Conservation (phyloP, 1,140 invertebrate species). For the Pemphigus obesinymphae region DNA sequence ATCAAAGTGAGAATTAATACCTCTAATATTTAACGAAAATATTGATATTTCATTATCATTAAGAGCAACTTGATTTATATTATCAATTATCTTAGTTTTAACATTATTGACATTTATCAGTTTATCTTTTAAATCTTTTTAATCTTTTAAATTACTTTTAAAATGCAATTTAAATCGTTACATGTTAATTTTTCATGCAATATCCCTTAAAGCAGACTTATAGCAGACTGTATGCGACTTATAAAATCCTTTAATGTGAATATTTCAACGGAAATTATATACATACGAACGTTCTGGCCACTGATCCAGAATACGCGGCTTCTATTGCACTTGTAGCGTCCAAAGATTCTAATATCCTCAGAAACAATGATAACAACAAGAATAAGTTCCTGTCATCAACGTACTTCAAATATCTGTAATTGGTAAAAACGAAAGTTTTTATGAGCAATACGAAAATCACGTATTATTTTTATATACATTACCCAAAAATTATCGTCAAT, state of each 20-base stretch:
- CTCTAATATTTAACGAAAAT: background rate
- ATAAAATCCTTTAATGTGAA: background rate
- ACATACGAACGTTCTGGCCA: conserved; percentile 62
- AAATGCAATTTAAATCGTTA: too few relatives aligned
- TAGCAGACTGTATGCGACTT: too few relatives aligned
- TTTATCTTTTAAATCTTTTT: too few relatives aligned
- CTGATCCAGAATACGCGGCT: conserved; percentile 58
- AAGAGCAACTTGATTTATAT: too few relatives aligned
- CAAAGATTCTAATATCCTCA: conserved; percentile 60
- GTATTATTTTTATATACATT: conserved; percentile 39
- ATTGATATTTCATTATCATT: too few relatives aligned
- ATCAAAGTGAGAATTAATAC: background rate
- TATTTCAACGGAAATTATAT: background rate
- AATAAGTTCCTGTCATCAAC: conserved; percentile 55
- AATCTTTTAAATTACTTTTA: too few relatives aligned
- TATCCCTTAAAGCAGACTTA: too few relatives aligned
- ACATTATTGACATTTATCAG: too few relatives aligned
- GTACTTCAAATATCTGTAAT: conserved; percentile 55
- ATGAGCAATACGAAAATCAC: background rate
- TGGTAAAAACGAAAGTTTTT: background rate
- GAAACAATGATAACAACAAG: conserved; percentile 58
- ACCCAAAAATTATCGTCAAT: conserved; percentile 56
- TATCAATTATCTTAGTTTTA: too few relatives aligned
- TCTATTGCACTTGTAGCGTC: conserved; percentile 62
- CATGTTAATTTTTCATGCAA: too few relatives aligned